A percentile compares a stretch with the other conserved stretches of the same genome.
Conservation (phyloP, 2,888 invertebrate species). For the Esperia sulphurella region DNA sequence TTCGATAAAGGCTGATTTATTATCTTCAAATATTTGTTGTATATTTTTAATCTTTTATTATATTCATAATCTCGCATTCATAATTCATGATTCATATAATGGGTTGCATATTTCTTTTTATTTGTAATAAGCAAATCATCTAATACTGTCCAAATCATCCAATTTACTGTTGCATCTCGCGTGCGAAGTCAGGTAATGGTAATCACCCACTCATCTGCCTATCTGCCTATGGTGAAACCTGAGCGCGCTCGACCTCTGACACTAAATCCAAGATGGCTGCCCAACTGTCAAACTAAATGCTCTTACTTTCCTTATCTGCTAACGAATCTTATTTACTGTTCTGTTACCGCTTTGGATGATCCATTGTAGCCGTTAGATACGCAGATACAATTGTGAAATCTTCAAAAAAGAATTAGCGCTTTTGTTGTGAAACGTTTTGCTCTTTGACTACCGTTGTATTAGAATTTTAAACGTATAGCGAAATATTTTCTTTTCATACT, state of each 20-base stretch:
- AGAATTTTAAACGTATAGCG: background rate
- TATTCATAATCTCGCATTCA: too few species aligned
- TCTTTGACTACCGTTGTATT: constrained; percentile 7
- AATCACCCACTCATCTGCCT: constrained; percentile 55
- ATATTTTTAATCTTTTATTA: too few species aligned
- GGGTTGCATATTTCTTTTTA: background rate
- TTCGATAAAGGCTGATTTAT: too few species aligned
- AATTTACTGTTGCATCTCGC: constrained; percentile 43
- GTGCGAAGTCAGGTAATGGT: constrained; percentile 34
- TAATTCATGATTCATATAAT: background rate
- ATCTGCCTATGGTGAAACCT: constrained; percentile 61
- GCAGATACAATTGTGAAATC: constrained; percentile 42
- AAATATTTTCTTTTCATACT: background rate
- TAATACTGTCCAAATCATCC: constrained; percentile 33
- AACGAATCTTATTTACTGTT: constrained; percentile 54
- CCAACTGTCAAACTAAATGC: constrained; percentile 62
- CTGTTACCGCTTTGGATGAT: constrained; percentile 32
- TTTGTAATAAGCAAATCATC: constrained; percentile 21
- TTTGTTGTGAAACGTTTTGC: constrained; percentile 33
- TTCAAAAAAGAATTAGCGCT: constrained; percentile 38
- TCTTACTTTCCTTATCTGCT: constrained; percentile 66
- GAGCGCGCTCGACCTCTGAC: constrained; percentile 63
- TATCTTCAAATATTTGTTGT: too few species aligned
- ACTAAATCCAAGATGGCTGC: constrained; percentile 62
- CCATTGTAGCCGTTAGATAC: constrained; percentile 41